These are phyloP conservation scores for Iguana delicatissima DNA, from an alignment of 2,797 vertebrate genomes.

Conservation along the genomic window DNA sequence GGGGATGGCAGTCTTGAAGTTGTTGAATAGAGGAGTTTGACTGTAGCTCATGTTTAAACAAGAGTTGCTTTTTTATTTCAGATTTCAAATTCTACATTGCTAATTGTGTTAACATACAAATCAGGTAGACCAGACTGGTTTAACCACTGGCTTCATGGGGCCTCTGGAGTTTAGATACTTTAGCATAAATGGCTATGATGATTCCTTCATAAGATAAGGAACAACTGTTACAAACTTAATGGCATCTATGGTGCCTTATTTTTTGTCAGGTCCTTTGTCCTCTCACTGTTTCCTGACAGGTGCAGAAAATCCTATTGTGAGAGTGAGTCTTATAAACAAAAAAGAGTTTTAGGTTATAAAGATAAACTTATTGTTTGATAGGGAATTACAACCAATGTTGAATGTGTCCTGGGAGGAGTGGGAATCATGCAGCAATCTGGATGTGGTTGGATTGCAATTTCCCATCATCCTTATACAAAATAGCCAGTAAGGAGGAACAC, in stretches of 20 bases:
- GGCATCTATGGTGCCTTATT: not conserved
- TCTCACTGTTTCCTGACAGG: conserved; percentile 10
- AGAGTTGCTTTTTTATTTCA: not conserved
- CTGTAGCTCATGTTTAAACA: not conserved
- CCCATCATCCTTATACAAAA: too few relatives aligned
- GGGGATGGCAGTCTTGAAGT: too few relatives aligned
- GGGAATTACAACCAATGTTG: not conserved
- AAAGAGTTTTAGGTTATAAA: conserved; percentile 3
- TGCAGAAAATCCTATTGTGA: not conserved
- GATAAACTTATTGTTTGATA: conserved; percentile 36
- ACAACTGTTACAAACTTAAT: not conserved
- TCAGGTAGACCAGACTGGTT: not conserved
- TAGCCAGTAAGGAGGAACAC: too few relatives aligned
- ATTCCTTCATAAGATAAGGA: not conserved
- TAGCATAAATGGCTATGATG: not conserved
- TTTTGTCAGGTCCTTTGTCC: conserved; percentile 37
- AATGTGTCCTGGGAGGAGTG: not conserved
- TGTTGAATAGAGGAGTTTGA: not conserved
- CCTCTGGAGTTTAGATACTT: not conserved
- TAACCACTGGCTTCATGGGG: not conserved
- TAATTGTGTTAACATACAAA: not conserved
- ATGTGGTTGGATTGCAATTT: too few relatives aligned
- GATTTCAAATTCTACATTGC: not conserved
- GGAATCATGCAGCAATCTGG: too few relatives aligned
- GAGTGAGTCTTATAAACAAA: not conserved